Conservation (phyloP, 1,140 invertebrate species). For the Saccostrea echinata region DNA sequence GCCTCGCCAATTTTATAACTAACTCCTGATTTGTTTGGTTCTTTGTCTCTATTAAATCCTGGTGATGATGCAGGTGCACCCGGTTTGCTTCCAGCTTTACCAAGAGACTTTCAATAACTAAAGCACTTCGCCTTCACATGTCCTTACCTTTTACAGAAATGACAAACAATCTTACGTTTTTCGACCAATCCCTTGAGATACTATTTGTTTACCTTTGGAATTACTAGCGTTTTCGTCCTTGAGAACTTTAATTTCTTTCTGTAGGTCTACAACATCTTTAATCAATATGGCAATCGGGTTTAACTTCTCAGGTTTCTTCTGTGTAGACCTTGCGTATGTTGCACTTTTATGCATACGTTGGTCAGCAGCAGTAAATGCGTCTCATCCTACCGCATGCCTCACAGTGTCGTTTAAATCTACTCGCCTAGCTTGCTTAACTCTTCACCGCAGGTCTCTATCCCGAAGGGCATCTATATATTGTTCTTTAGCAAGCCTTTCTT, state of each 20-base stretch:
- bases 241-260: too few species aligned
- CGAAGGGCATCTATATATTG: too few species aligned
- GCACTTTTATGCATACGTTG: background rate
- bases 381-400: conserved; percentile 24
- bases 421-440: too few species aligned
- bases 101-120: background rate
- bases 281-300: background rate
- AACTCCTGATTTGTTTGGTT: background rate
- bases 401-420: too few species aligned
- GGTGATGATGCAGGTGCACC: background rate
- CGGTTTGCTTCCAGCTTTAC: too few species aligned
- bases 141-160: background rate
- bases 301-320: too few species aligned
- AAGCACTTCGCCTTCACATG: background rate
- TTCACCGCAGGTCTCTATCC: too few species aligned
- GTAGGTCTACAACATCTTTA: background rate
- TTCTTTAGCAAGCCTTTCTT: too few species aligned
- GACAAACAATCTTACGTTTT: background rate
- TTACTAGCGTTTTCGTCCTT: too few species aligned
- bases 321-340: background rate
- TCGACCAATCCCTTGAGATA: background rate
- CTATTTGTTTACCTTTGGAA: background rate
- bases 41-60: background rate
- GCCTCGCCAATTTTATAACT: background rate
- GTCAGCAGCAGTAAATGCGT: background rate